A percentile compares a stretch with the other conserved stretches of the same genome.
Conservation (phyloP, 2,888 invertebrate species). For the Nasonia oneida region DNA sequence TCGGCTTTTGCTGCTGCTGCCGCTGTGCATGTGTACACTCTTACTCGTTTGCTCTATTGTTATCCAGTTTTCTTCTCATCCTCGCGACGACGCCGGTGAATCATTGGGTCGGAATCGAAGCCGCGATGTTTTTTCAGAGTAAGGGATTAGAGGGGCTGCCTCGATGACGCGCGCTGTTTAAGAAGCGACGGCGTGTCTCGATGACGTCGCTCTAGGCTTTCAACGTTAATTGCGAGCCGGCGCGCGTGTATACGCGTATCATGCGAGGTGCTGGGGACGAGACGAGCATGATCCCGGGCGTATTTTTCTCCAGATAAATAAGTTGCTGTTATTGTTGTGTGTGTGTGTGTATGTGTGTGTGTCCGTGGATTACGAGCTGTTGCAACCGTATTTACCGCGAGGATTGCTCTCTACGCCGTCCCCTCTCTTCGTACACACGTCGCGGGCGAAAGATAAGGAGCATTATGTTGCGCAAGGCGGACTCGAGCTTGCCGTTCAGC, state of each 20-base stretch:
- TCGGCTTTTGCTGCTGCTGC: neutral
- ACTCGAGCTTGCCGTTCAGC: constrained; percentile 48
- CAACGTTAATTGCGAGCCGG: neutral
- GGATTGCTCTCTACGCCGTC: constrained; percentile 63
- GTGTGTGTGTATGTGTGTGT: constrained; percentile 62
- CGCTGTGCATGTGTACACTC: neutral
- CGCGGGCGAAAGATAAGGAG: constrained; percentile 68
- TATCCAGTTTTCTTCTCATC: neutral
- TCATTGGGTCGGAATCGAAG: constrained; percentile 18
- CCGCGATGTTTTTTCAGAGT: constrained; percentile 27
- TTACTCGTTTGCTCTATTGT: neutral
- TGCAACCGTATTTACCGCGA: constrained; percentile 72
- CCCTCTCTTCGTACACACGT: neutral
- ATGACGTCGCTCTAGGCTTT: constrained; percentile 39
- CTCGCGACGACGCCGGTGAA: neutral
- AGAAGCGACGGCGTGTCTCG: constrained; percentile 39
- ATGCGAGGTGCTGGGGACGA: neutral
- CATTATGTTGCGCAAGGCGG: constrained; percentile 70
- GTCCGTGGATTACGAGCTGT: constrained; percentile 71
- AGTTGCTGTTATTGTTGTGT: neutral
- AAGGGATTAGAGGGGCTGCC: constrained; percentile 14
- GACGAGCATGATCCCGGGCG: neutral
- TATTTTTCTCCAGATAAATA: constrained; percentile 3
- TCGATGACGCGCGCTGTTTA: constrained; percentile 52
- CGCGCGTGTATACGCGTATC: neutral